Base-by-base conservation (phyloP, 2,113 vertebrate species). In the Nesoenas mayeri region DNA sequence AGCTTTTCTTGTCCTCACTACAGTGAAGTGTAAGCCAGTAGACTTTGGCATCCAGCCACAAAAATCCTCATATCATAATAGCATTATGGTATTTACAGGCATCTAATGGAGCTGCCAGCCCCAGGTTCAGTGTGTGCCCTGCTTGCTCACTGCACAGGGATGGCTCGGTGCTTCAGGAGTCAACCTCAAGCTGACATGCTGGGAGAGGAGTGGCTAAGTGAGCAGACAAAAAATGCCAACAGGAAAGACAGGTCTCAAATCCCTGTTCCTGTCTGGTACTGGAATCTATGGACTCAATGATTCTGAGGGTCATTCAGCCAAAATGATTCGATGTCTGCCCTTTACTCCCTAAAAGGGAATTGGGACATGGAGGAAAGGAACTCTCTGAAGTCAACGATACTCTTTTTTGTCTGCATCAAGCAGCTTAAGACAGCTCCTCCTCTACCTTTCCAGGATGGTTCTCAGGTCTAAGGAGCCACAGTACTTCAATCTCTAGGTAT, bases 21-120 rank as follows among this genome's bases (percentile, higher is more conserved):
- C 67, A 90, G 79, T 36, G 72, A 94, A 91, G 74, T 56, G 67
- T 93, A 95, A 86, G 71, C 64, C 85, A 81, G 89, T 93, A 95
- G 88, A 57, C 32, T 88, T 88, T 96, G 95, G 90, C 93, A 82
- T 38, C 50, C 74, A 54, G 91, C 93, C 95, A 93, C 81, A 85
- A 42, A 89, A 91, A 95, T 44, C 79, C 65, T 89, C 29, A 0
- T 56, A 74, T 48, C 0, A 0, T 88, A 95, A 87, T 17, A 81
- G 48, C 56, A 57, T 57, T 32, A 48, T 4, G 36, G 77, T 87
- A 86, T 89, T 81, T 86, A 24, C 31, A 92, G 61, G 53, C 22
- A 0, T 26, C 53, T 75, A 61, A 75, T 24, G 77, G 69, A 53
- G 57, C 89, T 93, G 91, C 77, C 86, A 92, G 77, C 26, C 16